Percentiles rank a stretch among this genome's conserved stretches.
phyloP scores from a whole-genome alignment of 2,797 vertebrate species.

The Rhinella marina region DNA sequence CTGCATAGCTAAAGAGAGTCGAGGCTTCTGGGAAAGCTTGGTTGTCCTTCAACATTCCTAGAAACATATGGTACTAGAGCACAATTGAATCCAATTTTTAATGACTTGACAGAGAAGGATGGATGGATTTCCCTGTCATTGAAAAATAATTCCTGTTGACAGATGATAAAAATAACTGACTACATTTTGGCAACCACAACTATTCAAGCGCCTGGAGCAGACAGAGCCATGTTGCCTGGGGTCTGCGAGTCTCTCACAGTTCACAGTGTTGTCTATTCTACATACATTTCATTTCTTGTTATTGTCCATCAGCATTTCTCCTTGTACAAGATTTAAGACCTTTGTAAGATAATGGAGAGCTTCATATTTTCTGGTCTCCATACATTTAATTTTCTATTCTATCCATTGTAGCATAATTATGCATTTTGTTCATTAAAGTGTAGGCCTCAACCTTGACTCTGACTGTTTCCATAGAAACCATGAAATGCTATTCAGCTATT shows the following conservation, averaged over 20 bases:
- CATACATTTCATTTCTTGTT: background rate
- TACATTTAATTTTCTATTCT: constrained; percentile 37
- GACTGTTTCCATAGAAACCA: constrained; percentile 46
- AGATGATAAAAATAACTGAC: background rate
- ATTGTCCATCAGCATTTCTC: background rate
- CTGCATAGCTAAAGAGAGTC: background rate
- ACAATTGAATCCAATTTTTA: background rate
- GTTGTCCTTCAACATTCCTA: background rate
- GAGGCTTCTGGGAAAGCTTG: background rate
- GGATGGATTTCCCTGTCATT: background rate
- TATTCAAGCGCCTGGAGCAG: background rate
- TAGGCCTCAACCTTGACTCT: constrained; percentile 55
- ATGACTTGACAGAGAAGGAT: background rate
- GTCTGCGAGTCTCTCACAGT: background rate
- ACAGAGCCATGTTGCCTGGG: background rate
- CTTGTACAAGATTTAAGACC: background rate
- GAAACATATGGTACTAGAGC: background rate
- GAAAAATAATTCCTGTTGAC: background rate
- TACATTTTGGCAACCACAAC: background rate
- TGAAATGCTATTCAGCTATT: constrained; percentile 39
- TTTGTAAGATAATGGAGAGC: background rate
- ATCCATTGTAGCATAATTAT: constrained; percentile 49
- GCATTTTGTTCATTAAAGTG: constrained; percentile 42
- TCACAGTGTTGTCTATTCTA: background rate
- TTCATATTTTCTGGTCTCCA: background rate